These are phyloP conservation scores for Tipula confusa DNA, from an alignment of 2,888 invertebrate genomes.

Conservation along the genomic window DNA sequence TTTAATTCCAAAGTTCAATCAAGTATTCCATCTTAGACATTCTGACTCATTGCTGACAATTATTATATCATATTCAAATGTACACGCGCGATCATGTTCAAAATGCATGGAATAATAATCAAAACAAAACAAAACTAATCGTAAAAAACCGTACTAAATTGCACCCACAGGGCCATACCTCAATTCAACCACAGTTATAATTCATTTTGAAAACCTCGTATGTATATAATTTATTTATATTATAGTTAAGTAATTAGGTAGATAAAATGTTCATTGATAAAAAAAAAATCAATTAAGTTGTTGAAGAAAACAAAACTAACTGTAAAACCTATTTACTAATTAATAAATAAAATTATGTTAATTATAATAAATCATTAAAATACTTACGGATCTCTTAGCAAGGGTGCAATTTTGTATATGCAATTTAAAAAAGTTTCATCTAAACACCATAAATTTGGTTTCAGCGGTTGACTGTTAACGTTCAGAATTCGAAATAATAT, in stretches of 20 bases:
- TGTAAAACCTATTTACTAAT: too few relatives aligned
- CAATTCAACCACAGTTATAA: neutral
- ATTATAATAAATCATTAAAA: conserved; percentile 29
- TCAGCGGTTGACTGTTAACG: conserved; percentile 76
- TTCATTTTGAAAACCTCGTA: neutral
- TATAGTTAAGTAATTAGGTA: conserved; percentile 1
- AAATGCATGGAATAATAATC: neutral
- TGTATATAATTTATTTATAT: neutral
- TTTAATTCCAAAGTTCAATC: neutral
- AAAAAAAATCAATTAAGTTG: conserved; percentile 36
- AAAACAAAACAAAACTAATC: neutral
- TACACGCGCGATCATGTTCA: neutral
- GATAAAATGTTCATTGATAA: neutral
- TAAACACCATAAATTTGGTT: conserved; percentile 71
- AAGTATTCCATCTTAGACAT: neutral
- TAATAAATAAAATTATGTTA: too few relatives aligned
- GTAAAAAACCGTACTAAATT: neutral
- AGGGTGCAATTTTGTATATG: conserved; percentile 72
- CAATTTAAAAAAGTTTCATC: conserved; percentile 73
- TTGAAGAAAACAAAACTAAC: conserved; percentile 20
- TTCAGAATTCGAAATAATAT: conserved; percentile 78
- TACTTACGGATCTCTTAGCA: conserved; percentile 80
- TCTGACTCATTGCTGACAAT: neutral
- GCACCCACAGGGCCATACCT: neutral
- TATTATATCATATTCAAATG: neutral